These are phyloP conservation scores for Onchidella celtica DNA, from an alignment of 2,888 invertebrate species.

Conservation along the genomic window DNA sequence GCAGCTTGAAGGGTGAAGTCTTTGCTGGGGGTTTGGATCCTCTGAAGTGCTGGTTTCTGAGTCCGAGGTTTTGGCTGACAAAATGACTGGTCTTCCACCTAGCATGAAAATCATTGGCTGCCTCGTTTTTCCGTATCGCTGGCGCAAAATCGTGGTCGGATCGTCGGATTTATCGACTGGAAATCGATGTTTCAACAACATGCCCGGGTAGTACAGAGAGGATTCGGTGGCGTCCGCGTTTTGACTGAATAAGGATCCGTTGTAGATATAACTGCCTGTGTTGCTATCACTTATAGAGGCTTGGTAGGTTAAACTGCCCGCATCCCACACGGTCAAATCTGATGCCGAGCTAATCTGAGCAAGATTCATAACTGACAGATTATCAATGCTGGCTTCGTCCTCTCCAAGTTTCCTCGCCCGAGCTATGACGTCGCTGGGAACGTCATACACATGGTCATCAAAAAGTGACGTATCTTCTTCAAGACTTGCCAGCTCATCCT, in stretches of 20 bases:
- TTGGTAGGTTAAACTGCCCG: neutral
- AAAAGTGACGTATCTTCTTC: neutral
- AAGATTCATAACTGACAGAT: neutral
- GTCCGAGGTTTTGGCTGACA: neutral
- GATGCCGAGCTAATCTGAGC: neutral
- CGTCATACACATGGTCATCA: constrained; percentile 49
- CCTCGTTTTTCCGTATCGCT: neutral
- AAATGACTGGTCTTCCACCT: constrained; percentile 1
- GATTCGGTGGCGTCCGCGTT: neutral
- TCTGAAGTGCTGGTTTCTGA: neutral
- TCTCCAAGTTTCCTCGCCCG: neutral
- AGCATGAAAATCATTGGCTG: neutral
- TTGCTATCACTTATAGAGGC: constrained; percentile 5
- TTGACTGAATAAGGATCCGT: constrained; percentile 34
- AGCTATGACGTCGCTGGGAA: constrained; percentile 41
- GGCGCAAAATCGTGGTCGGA: neutral
- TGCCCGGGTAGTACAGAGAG: neutral
- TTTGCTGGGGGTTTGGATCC: neutral
- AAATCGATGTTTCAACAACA: neutral
- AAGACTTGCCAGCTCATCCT: constrained; percentile 21
- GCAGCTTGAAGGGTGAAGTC: neutral
- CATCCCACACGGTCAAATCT: neutral
- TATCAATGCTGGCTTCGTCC: neutral
- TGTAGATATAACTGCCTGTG: constrained; percentile 36
- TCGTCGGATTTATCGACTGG: neutral